phyloP scores from a whole-genome alignment of 2,113 vertebrate species.

The Todiramphus chloris region DNA sequence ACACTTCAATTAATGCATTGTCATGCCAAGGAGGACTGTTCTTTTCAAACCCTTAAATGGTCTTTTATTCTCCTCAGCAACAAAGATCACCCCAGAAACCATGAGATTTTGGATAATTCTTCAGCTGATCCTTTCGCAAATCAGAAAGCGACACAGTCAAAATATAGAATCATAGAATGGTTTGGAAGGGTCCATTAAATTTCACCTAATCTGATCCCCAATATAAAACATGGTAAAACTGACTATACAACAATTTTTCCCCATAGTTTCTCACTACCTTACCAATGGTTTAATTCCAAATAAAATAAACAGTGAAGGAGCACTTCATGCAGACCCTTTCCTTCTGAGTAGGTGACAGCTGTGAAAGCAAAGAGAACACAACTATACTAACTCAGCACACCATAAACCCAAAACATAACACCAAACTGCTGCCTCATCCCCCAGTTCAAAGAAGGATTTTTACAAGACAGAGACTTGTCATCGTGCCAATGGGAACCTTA shows the following conservation, averaged over 20 bases:
- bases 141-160: not conserved
- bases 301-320: not conserved
- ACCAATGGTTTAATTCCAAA: not conserved
- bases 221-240: not conserved
- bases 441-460: not conserved
- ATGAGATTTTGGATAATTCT: not conserved
- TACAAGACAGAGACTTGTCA: not conserved
- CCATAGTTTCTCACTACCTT: not conserved
- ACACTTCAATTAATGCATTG: slow-evolving; percentile 14
- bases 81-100: slow-evolving; percentile 22
- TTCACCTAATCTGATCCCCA: not conserved
- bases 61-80: slow-evolving; percentile 21
- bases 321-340: not conserved
- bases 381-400: not conserved
- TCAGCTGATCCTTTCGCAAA: not conserved
- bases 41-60: not conserved
- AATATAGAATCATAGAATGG: not conserved
- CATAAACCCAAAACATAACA: not conserved
- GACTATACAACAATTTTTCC: not conserved
- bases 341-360: not conserved
- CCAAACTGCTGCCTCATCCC: not conserved
- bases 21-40: not conserved
- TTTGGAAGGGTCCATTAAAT: not conserved
- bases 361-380: not conserved
- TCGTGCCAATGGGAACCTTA: not conserved